phyloP scores from a whole-genome alignment of 2,888 invertebrate genomes.

The Nymphalis urticae region DNA sequence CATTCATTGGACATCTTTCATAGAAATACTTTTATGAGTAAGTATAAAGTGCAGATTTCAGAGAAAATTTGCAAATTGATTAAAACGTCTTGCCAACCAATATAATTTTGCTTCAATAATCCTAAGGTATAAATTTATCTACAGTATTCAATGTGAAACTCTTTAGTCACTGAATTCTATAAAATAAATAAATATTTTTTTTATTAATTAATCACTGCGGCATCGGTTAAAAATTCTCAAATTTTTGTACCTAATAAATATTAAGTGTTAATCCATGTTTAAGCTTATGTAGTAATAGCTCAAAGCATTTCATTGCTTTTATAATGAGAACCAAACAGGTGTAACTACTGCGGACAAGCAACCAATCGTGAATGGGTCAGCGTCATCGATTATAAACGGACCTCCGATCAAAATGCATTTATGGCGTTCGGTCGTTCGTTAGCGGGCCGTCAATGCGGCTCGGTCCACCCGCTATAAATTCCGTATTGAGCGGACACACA shows the following conservation, averaged over 20 bases:
- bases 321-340: conserved; percentile 13
- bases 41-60: not conserved
- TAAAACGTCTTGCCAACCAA: not conserved
- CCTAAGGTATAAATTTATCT: not conserved
- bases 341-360: conserved; percentile 11
- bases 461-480: conserved; percentile 80
- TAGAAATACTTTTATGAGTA: not conserved
- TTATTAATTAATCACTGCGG: too few relatives aligned
- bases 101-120: too few relatives aligned
- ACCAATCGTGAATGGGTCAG: conserved; percentile 33
- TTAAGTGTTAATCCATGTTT: not conserved
- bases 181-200: not conserved
- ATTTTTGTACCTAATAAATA: not conserved
- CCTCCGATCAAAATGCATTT: conserved; percentile 73
- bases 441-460: conserved; percentile 75
- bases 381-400: conserved; percentile 36
- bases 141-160: not conserved
- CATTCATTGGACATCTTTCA: conserved; percentile 15
- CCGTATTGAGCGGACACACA: conserved; percentile 81
- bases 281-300: not conserved
- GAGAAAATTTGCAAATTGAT: not conserved
- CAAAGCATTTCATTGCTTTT: not conserved
- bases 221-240: too few relatives aligned
- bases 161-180: too few relatives aligned
- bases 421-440: conserved; percentile 73